A percentile compares a stretch with the other conserved stretches of the same genome.
These are phyloP conservation scores for Danio choprae DNA, from an alignment of 2,797 vertebrate genomes.

Conservation along the genomic window DNA sequence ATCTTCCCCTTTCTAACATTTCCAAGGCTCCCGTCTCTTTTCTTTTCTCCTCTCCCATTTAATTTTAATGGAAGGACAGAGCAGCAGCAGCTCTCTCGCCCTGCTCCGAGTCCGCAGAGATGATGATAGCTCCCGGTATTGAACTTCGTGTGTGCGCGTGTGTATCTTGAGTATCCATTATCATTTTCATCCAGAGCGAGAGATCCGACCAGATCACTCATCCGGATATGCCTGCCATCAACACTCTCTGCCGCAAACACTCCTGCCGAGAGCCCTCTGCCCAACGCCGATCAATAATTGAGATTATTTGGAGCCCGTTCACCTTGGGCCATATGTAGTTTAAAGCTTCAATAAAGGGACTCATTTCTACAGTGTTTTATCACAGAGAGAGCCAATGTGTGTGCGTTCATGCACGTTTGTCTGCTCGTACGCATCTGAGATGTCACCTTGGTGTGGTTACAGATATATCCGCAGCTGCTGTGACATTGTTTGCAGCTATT, in stretches of 20 bases:
- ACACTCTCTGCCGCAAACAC: conserved; percentile 59
- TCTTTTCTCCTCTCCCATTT: conserved; percentile 56
- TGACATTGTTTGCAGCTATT: conserved; percentile 4
- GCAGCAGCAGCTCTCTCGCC: conserved; percentile 53
- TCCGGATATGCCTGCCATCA: conserved; percentile 69
- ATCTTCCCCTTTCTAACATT: conserved; percentile 39
- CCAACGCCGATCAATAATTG: conserved; percentile 74
- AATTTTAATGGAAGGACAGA: conserved; percentile 68
- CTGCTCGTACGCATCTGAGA: conserved; percentile 3
- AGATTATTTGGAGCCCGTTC: conserved; percentile 76
- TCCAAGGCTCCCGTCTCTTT: background rate
- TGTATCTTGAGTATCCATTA: conserved; percentile 58
- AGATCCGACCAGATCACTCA: conserved; percentile 65
- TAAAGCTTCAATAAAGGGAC: conserved; percentile 63
- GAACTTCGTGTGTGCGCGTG: conserved; percentile 35
- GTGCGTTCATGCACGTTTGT: background rate
- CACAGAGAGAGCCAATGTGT: conserved; percentile 61
- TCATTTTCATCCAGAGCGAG: conserved; percentile 58
- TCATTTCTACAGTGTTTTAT: conserved; percentile 64
- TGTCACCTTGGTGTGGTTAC: conserved; percentile 28
- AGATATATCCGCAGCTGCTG: background rate
- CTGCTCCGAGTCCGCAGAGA: conserved; percentile 12
- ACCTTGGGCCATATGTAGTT: conserved; percentile 71
- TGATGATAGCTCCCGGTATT: conserved; percentile 38
- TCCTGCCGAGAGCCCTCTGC: conserved; percentile 65